Evolutionary conservation across 2,888 invertebrate genomes (phyloP), one percentile per base, ranked within the genome.

Genomic region (Volucella inflata): DNA sequence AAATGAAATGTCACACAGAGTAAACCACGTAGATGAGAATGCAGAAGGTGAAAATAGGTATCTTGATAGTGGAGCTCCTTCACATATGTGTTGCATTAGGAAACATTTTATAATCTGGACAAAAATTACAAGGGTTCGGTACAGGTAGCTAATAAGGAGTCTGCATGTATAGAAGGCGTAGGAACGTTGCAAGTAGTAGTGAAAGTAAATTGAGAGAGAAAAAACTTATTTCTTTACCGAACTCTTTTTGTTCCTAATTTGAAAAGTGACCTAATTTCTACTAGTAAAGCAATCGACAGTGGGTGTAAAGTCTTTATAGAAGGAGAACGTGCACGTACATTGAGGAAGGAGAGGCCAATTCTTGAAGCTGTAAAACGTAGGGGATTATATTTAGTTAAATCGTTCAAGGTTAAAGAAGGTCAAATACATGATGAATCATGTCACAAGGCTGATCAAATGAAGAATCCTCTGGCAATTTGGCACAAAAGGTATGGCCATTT

Each of bases 401-500:
- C n/a, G n/a, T n/a, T n/a, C n/a, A n/a, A n/a, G n/a, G n/a, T n/a
- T n/a, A n/a, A n/a, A n/a, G n/a, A n/a, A n/a, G n/a, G n/a, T n/a
- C n/a, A n/a, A n/a, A n/a, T n/a, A n/a, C n/a, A n/a, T n/a, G n/a
- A n/a, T n/a, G 44, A 62, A 62, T 40, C 14, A 38, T 8, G 36
- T 14, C 38, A 16, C 14, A 40, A n/a, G 12, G 17, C 10, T 10
- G 9, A 42, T 57, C 16, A 16, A n/a, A n/a, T n/a, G n/a, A n/a
- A n/a, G n/a, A n/a, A n/a, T n/a, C n/a, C n/a, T n/a, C n/a, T 57
- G 17, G 12, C 4, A 9, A 11, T n/a, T 16, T 57, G 76, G 67
- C 76, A 77, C 51, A 70, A 2, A 40, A 59, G 60, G 21, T 70
- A 51, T 36, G 70, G 78, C 16, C 78, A 78, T 16, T 48, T 64